These are phyloP conservation scores for Xiphophorus hellerii DNA, from an alignment of 2,113 vertebrate species.

Conservation along the genomic window DNA sequence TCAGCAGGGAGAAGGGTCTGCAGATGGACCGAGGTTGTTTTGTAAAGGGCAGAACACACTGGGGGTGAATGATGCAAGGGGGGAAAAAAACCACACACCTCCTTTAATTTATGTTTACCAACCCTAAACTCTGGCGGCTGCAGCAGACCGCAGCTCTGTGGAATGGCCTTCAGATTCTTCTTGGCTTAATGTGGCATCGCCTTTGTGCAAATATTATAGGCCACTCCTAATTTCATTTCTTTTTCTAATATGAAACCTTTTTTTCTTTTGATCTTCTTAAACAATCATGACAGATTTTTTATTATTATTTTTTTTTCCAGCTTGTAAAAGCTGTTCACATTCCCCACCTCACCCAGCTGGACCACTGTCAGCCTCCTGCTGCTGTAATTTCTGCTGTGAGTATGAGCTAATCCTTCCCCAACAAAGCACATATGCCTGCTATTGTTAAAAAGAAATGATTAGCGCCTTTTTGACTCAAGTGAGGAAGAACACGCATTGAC, in stretches of 20 bases:
- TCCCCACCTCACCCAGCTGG: background rate
- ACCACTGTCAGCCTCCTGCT: background rate
- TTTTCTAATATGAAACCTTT: no score
- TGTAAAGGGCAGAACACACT: background rate
- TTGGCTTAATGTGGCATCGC: no score
- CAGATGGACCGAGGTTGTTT: background rate
- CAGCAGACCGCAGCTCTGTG: background rate
- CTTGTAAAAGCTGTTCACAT: background rate
- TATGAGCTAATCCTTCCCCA: background rate
- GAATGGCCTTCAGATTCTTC: no score
- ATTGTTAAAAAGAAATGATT: background rate
- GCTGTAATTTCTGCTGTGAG: background rate
- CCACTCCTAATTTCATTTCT: no score
- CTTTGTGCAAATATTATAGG: no score
- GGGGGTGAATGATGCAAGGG: background rate
- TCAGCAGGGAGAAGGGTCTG: background rate
- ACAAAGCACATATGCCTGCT: background rate
- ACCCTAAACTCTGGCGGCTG: background rate
- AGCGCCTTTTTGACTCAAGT: background rate
- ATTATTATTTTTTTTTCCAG: no score
- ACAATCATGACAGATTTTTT: no score
- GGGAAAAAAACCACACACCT: background rate
- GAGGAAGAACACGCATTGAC: background rate
- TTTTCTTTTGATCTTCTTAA: no score
- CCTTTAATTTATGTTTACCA: background rate